These are phyloP conservation scores for Phthorimaea operculella DNA, from an alignment of 1,140 invertebrate genomes.

Conservation along the genomic window DNA sequence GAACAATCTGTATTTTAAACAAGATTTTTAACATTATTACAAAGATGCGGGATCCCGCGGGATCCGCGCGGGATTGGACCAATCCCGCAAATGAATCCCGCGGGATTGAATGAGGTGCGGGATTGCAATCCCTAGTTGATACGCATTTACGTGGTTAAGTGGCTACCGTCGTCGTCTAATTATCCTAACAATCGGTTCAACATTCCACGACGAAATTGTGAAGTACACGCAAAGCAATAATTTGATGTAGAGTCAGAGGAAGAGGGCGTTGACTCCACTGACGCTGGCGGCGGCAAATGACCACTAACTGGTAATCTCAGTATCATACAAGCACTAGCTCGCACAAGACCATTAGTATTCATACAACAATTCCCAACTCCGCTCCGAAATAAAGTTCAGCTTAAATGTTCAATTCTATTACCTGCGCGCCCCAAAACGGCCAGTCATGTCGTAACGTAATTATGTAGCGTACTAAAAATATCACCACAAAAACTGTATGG, in stretches of 20 bases:
- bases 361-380: not conserved
- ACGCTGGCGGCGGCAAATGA: slow-evolving; percentile 17
- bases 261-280: slow-evolving; percentile 30
- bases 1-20: too few relatives aligned
- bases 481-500: not conserved
- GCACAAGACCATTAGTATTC: not conserved
- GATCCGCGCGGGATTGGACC: too few relatives aligned
- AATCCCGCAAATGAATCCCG: too few relatives aligned
- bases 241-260: slow-evolving; percentile 19
- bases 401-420: not conserved
- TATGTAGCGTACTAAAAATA: not conserved
- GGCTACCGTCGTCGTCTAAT: not conserved
- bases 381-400: not conserved
- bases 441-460: not conserved
- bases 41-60: too few relatives aligned
- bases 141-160: not conserved
- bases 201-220: slow-evolving; percentile 27
- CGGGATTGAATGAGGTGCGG: too few relatives aligned
- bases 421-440: not conserved
- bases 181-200: not conserved
- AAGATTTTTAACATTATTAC: too few relatives aligned
- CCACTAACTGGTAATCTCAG: not conserved
- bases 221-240: slow-evolving; percentile 33
- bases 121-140: too few relatives aligned
- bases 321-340: not conserved